phyloP scores from a whole-genome alignment of 2,797 vertebrate species.

The Meda fulgida region DNA sequence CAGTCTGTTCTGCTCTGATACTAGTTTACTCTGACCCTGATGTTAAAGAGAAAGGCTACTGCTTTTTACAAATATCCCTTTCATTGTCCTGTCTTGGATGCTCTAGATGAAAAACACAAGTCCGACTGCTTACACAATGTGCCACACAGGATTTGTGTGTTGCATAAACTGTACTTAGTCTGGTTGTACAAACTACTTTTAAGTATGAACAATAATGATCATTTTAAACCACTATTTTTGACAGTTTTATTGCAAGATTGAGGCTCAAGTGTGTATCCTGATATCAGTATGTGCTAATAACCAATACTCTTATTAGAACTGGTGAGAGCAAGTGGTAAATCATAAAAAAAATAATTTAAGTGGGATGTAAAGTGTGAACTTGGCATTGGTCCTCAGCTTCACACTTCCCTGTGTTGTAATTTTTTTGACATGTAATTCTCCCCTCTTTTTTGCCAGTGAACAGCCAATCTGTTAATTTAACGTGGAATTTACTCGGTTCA shows the following conservation, averaged over 20 bases:
- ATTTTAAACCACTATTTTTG: background rate
- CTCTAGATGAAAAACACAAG: background rate
- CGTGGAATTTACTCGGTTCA: background rate
- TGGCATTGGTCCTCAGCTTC: constrained; percentile 6
- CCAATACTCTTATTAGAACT: background rate
- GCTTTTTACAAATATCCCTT: background rate
- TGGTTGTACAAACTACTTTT: background rate
- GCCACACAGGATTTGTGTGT: background rate
- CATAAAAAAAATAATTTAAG: background rate
- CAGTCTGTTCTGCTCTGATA: constrained; percentile 14
- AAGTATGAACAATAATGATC: background rate
- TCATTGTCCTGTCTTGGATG: background rate
- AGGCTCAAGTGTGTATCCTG: constrained; percentile 1
- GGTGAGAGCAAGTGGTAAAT: constrained; percentile 4
- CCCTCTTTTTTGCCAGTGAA: background rate
- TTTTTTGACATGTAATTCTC: background rate
- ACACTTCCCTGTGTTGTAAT: constrained; percentile 14
- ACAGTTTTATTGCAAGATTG: background rate
- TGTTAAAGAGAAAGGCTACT: constrained; percentile 14
- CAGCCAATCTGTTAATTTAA: background rate
- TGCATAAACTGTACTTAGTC: background rate
- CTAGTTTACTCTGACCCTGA: constrained; percentile 21
- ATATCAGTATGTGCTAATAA: background rate
- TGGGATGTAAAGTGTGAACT: background rate
- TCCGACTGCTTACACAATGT: background rate